Evolutionary conservation across 1,140 invertebrate genomes (phyloP), one percentile per base, ranked within the genome.

Genomic region (Lepidurus packardi): DNA sequence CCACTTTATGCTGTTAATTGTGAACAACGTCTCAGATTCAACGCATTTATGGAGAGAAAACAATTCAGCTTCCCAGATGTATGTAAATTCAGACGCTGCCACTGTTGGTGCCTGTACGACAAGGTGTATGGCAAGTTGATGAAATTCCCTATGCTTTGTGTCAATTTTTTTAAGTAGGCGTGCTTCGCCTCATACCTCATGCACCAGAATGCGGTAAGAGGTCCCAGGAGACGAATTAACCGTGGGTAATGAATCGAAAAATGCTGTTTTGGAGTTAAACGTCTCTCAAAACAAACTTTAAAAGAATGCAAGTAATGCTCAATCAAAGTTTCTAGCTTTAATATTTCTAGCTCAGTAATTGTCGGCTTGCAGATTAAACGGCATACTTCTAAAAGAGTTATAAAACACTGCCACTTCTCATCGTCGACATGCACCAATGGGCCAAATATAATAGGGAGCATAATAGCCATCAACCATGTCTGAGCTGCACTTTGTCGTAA

Each of bases 171-270:
- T 10, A 79, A 79, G 34, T 47, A 79, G 21, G 25, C 24, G 41
- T 79, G 76, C 6, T 79, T 79, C 8, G 75, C 78, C 43, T 79
- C 78, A 53, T 78, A 79, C 21, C 78, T 75, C 78, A 79, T 79
- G 43, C 34, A 78, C 75, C 78, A 79, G 25, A 77, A 47, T 44
- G 13, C n/a, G 41, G 43, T 43, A 7, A 79, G 44, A 42, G 78
- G 78, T 41, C 78, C 78, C 16, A 79, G 75, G 21, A n/a, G 42
- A 25, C 65, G 13, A 43, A 79, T 79, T 41, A 44, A 34, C 7
- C 53, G 34, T 5, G 78, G 74, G 25, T 79, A 79, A 43, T 79
- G 78, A 11, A 79, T n/a, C 1, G 78, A 47, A 73, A 47, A 53
- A 43, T 79, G 78, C 13, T 79, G 75, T 77, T 79, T 79, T 8